Percentiles rank a stretch among this genome's conserved stretches.
These are phyloP conservation scores for Entomyzon cyanotis DNA, from an alignment of 2,113 vertebrate genomes.

Conservation along the genomic window DNA sequence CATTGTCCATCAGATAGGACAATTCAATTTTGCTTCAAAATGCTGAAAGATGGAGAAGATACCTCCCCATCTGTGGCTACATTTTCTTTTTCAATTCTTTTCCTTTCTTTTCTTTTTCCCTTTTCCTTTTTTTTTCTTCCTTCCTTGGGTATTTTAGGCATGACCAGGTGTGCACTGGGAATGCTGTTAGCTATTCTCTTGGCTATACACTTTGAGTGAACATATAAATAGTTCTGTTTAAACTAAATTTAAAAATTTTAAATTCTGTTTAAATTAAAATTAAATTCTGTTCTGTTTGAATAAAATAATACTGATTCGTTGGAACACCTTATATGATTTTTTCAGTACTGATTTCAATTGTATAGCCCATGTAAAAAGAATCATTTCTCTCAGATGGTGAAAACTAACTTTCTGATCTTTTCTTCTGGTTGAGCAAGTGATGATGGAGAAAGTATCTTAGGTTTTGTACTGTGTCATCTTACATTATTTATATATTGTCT, in stretches of 20 bases:
- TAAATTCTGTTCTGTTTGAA: neutral
- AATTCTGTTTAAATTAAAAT: no score
- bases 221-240: no score
- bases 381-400: neutral
- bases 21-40: neutral
- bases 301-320: neutral
- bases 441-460: neutral
- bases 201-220: neutral
- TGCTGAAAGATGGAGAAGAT: neutral
- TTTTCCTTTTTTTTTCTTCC: neutral
- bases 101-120: no score
- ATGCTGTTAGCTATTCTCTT: neutral
- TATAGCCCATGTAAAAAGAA: neutral
- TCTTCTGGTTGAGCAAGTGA: neutral
- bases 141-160: neutral
- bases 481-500: neutral
- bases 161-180: neutral
- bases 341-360: neutral
- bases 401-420: neutral
- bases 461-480: neutral
- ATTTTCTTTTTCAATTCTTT: fast-evolving
- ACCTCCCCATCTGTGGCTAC: neutral
- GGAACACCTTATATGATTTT: neutral
- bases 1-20: neutral
- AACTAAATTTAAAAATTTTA: no score